Percentiles rank a stretch among this genome's conserved stretches.
These are phyloP conservation scores for Caligus rogercresseyi DNA, from an alignment of 1,140 invertebrate genomes.

Conservation along the genomic window DNA sequence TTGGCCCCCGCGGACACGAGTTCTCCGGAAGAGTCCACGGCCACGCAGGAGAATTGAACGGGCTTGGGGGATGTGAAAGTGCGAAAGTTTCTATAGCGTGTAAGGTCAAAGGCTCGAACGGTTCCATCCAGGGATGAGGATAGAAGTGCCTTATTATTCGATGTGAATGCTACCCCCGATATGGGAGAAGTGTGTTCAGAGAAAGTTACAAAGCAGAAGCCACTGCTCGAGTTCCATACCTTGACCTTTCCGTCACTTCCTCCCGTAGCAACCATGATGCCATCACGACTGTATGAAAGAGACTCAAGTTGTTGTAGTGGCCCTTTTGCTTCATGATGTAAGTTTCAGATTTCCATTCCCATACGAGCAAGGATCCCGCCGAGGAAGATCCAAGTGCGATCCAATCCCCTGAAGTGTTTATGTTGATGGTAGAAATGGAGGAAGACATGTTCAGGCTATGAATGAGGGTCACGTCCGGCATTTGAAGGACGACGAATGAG, in stretches of 20 bases:
- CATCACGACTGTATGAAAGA: constrained; percentile 75
- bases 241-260: constrained; percentile 90
- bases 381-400: constrained; percentile 60
- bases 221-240: constrained; percentile 72
- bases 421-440: constrained; percentile 51
- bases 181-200: constrained; percentile 65
- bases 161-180: constrained; percentile 61
- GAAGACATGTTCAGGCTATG: constrained; percentile 71
- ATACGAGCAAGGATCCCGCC: constrained; percentile 76
- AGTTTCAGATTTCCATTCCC: constrained; percentile 99
- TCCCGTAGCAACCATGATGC: constrained; percentile 71
- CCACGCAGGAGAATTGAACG: constrained; percentile 75
- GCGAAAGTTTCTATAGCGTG: constrained; percentile 84
- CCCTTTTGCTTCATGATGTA: constrained; percentile 94
- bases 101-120: constrained; percentile 80
- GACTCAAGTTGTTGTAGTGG: constrained; percentile 71
- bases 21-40: constrained; percentile 70
- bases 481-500: constrained; percentile 70
- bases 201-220: constrained; percentile 91
- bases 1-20: constrained; percentile 79
- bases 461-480: constrained; percentile 77
- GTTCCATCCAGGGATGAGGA: constrained; percentile 86
- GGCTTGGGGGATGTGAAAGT: constrained; percentile 76
- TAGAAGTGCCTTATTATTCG: constrained; percentile 65
- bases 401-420: constrained; percentile 84